Conservation (phyloP, 92 coral and sea anemone species). For the Hydrozoanthus gracilis region DNA sequence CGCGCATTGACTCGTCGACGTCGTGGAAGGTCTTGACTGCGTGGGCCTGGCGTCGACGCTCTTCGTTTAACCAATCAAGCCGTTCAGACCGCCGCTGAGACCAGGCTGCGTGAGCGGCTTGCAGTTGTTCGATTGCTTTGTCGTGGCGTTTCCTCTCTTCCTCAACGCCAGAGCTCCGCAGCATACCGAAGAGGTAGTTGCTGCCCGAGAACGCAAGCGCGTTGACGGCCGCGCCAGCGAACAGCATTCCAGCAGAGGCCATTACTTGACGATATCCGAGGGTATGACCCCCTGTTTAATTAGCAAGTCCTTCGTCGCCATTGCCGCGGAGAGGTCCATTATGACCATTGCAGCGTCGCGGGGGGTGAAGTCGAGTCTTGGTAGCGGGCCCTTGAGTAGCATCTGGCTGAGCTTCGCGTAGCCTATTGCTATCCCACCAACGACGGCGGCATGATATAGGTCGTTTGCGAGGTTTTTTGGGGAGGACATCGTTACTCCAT, state of each 20-base stretch:
- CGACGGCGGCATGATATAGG: no score
- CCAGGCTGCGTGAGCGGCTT: slow-evolving; percentile 14
- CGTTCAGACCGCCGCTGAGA: background rate
- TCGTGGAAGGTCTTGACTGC: slow-evolving; percentile 15
- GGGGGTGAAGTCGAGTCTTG: slow-evolving; percentile 11
- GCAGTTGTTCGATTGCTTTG: slow-evolving; percentile 5
- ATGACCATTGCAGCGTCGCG: no score
- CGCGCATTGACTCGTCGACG: slow-evolving; percentile 6
- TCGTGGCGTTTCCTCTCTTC: slow-evolving; percentile 46
- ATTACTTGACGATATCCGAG: background rate
- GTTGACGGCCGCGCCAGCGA: slow-evolving; percentile 28
- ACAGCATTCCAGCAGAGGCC: background rate
- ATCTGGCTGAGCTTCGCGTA: no score
- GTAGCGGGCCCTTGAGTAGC: slow-evolving; percentile 16
- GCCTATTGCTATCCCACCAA: no score
- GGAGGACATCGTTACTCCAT: no score
- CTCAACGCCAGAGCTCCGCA: background rate
- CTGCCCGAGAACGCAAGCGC: slow-evolving; percentile 20
- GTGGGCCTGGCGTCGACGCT: slow-evolving; percentile 18
- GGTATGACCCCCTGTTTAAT: slow-evolving; percentile 26
- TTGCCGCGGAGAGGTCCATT: slow-evolving; percentile 17
- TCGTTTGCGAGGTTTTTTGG: no score
- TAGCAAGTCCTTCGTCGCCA: slow-evolving; percentile 18
- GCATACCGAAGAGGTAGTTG: slow-evolving; percentile 21
- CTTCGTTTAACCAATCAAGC: slow-evolving; percentile 13